Conservation (phyloP, 1,140 invertebrate genomes). For the Sitodiplosis mosellana region DNA sequence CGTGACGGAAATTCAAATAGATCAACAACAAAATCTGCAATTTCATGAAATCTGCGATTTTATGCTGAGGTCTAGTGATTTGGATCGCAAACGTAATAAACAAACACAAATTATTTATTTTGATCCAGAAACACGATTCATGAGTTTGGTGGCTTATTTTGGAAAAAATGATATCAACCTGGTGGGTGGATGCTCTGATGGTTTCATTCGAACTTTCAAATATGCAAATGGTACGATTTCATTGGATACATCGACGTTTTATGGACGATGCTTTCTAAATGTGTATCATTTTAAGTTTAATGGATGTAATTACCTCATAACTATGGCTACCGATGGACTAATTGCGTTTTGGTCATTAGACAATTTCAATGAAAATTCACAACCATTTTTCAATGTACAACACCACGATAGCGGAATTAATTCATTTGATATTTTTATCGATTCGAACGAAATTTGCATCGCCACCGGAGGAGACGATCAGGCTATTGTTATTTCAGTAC, state of each 20-base stretch:
- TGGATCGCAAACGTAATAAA: background rate
- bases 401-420: slow-evolving; percentile 17
- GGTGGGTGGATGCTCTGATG: slow-evolving; percentile 16
- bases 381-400: slow-evolving; percentile 6
- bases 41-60: background rate
- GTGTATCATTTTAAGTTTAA: slow-evolving; percentile 4
- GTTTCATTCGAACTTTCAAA: slow-evolving; percentile 10
- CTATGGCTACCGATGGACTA: slow-evolving; percentile 15
- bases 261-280: slow-evolving; percentile 14
- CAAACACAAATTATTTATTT: slow-evolving; percentile 1
- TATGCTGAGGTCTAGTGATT: background rate
- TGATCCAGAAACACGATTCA: slow-evolving; percentile 16
- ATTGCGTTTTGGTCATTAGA: slow-evolving; percentile 11
- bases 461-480: slow-evolving; percentile 22
- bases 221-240: slow-evolving; percentile 5
- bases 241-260: slow-evolving; percentile 5
- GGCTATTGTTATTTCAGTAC: slow-evolving; percentile 9
- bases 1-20: slow-evolving; percentile 10
- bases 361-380: slow-evolving; percentile 1
- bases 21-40: background rate
- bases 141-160: slow-evolving; percentile 10
- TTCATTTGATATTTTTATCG: slow-evolving; percentile 8
- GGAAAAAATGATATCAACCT: slow-evolving; percentile 2
- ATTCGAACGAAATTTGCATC: slow-evolving; percentile 9
- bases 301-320: slow-evolving; percentile 6